Evolutionary conservation across 2,113 vertebrate genomes (phyloP).

Genomic region (Salvelinus namaycush): DNA sequence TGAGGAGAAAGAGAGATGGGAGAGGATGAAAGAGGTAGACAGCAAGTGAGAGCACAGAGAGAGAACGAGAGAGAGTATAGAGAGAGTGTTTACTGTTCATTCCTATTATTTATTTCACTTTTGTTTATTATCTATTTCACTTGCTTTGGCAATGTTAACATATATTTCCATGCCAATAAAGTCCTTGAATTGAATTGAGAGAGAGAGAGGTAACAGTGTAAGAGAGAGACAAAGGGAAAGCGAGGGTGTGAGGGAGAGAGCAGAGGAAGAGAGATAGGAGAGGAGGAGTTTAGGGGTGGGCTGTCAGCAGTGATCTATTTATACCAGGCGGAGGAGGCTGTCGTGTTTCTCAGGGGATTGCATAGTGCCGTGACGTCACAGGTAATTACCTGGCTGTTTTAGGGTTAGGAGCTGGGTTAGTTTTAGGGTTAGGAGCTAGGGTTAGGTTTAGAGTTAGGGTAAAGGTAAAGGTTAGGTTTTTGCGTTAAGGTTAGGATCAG

Average conservation of each 20-base stretch:
- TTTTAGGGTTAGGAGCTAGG: too few relatives aligned
- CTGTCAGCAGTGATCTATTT: background rate
- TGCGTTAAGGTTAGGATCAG: too few relatives aligned
- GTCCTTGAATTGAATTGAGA: too few relatives aligned
- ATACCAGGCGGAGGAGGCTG: background rate
- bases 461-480: too few relatives aligned
- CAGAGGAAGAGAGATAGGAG: background rate
- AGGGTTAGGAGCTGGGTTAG: too few relatives aligned
- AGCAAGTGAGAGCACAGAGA: background rate
- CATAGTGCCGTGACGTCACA: background rate
- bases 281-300: background rate
- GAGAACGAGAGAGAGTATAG: background rate
- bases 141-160: too few relatives aligned
- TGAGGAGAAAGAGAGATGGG: background rate
- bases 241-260: background rate
- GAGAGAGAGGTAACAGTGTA: too few relatives aligned
- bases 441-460: too few relatives aligned
- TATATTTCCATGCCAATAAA: too few relatives aligned
- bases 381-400: background rate
- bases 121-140: too few relatives aligned
- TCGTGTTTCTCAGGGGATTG: background rate
- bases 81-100: too few relatives aligned
- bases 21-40: constrained; percentile 17
- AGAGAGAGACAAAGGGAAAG: background rate
- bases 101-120: too few relatives aligned